Base-by-base conservation (phyloP, 2,888 invertebrate genomes). In the Capitulum mitella region DNA sequence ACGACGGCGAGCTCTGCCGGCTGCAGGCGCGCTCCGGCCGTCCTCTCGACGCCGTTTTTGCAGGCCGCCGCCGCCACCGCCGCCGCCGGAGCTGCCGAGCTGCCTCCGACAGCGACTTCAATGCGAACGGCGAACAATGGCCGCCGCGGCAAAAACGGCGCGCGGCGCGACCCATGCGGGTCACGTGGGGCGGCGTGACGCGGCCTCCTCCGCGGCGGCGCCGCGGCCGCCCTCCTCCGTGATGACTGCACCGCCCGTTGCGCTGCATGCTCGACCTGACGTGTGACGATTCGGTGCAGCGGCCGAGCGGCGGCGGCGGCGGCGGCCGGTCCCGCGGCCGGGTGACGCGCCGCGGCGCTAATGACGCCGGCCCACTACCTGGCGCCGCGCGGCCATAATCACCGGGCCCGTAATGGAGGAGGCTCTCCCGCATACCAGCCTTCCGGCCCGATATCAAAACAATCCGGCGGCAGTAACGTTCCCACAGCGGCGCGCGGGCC, bases 381-480 rank as follows among this genome's bases (percentile, higher is more conserved):
- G 51, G 22, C 51, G 22, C 51, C 51, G 22, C 34, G 34, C 34
- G 37, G 22, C 70, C 14, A 10, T 70, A 70, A 70, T 70, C 70
- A 70, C 40, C 70, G 26, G 22, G 0, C 26, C 26, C 40, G 70
- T 70, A 70, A 70, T 70, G 70, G 70, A 22, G 40, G 22, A 34
- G 40, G 10, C 10, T 12, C 37, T 26, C 37, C 10, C 70, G 3
- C 70, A 70, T 70, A 26, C 70, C 70, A 22, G 32, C 64, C 34
- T 64, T 34, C 34, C 64, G 64, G 64, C 34, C 5, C 37, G 70
- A 70, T 70, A 70, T 70, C 40, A 70, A 70, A 70, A 70, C 70
- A 70, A 37, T 70, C 26, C 26, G 40, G 40, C 37, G 26, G 40
- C 70, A 14, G 29, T 58, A n/a, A 29, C 29, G 58, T 58, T 58